Conservation (phyloP, 2,797 vertebrate genomes). For the Liasis olivaceus region DNA sequence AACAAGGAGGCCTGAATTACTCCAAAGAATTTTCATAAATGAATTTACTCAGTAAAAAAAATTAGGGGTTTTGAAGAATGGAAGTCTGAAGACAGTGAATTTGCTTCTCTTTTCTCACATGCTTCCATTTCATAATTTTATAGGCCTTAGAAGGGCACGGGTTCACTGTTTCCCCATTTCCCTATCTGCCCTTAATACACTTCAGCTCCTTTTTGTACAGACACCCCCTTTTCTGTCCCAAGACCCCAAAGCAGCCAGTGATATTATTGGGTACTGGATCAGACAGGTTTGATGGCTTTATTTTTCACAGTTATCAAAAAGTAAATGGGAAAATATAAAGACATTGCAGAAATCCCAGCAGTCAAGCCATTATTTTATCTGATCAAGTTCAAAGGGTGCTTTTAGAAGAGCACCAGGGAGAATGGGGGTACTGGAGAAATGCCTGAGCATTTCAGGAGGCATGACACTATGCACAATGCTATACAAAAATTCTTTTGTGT, state of each 20-base stretch:
- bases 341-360: constrained; percentile 68
- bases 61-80: background rate
- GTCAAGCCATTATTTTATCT: constrained; percentile 72
- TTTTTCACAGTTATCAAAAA: constrained; percentile 73
- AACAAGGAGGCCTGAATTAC: background rate
- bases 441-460: constrained; percentile 33
- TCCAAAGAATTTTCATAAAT: constrained; percentile 1
- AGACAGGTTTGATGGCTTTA: constrained; percentile 73
- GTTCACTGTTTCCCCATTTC: background rate
- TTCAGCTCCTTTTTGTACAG: constrained; percentile 64
- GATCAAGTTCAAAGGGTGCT: constrained; percentile 66
- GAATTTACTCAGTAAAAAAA: background rate
- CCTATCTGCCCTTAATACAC: constrained; percentile 60
- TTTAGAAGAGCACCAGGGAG: constrained; percentile 39
- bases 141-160: background rate
- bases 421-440: background rate
- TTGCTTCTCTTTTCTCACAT: background rate
- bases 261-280: constrained; percentile 75
- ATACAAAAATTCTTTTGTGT: constrained; percentile 40
- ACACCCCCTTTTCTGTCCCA: constrained; percentile 65
- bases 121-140: background rate
- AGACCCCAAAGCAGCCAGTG: constrained; percentile 72
- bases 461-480: constrained; percentile 68
- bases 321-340: constrained; percentile 48
- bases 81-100: background rate